A percentile compares a stretch with the other conserved stretches of the same genome.
These are phyloP conservation scores for Hylaea fasciaria DNA, from an alignment of 2,888 invertebrate genomes.

Conservation along the genomic window DNA sequence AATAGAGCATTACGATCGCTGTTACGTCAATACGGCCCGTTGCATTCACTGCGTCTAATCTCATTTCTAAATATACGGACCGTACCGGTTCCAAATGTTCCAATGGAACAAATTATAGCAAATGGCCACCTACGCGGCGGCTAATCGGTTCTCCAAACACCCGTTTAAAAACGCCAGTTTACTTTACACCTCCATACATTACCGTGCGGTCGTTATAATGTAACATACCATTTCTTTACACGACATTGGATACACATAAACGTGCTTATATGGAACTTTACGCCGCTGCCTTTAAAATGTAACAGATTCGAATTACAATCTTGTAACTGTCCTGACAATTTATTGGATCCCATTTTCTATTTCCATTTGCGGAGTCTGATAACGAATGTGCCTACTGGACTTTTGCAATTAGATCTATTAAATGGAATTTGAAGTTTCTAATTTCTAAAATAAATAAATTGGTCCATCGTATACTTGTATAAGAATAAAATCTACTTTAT, in stretches of 20 bases:
- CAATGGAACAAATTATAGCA: conserved; percentile 53
- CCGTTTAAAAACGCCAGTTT: conserved; percentile 54
- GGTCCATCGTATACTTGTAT: not conserved
- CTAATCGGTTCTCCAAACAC: conserved; percentile 64
- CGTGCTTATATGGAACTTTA: conserved; percentile 40
- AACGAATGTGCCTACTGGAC: conserved; percentile 39
- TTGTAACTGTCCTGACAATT: conserved; percentile 44
- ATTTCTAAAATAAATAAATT: not conserved
- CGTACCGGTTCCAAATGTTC: conserved; percentile 28
- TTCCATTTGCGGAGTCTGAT: conserved; percentile 38
- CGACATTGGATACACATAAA: conserved; percentile 35
- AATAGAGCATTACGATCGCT: conserved; percentile 14
- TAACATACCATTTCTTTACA: conserved; percentile 40
- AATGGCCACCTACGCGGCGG: conserved; percentile 57
- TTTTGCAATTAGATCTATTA: conserved; percentile 36
- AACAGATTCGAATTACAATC: conserved; percentile 41
- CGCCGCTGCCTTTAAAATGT: conserved; percentile 37
- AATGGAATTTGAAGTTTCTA: conserved; percentile 21
- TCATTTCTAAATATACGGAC: conserved; percentile 43
- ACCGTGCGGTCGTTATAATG: conserved; percentile 46
- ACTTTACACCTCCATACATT: conserved; percentile 53
- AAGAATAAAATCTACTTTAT: not conserved
- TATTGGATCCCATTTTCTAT: conserved; percentile 43
- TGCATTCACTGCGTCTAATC: conserved; percentile 43
- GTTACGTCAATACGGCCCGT: conserved; percentile 29